phyloP scores from a whole-genome alignment of 2,888 invertebrate species.

The Tetheella fluctuosa region DNA sequence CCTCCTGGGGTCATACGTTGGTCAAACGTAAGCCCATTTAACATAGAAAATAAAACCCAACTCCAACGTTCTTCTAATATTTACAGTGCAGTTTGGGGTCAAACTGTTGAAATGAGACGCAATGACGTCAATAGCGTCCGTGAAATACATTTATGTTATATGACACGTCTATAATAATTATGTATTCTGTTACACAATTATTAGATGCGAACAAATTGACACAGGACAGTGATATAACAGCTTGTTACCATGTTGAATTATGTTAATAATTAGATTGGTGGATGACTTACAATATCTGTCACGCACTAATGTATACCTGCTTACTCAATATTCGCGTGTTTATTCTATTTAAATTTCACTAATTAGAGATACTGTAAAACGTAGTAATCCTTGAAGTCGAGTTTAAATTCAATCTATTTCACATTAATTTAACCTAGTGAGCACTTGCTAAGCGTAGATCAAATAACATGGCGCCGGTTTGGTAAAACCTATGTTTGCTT shows the following conservation, averaged over 20 bases:
- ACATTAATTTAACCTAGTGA: neutral
- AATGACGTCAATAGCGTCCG: conserved; percentile 52
- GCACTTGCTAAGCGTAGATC: neutral
- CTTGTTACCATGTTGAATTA: conserved; percentile 1
- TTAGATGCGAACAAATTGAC: conserved; percentile 1
- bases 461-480: neutral
- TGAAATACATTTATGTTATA: conserved; percentile 41
- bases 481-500: neutral
- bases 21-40: no score
- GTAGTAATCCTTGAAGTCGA: no score
- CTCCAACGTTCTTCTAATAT: neutral
- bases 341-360: neutral
- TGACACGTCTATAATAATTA: conserved; percentile 15
- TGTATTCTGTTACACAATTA: conserved; percentile 12
- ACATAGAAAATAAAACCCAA: neutral
- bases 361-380: no score
- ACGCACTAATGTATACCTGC: neutral
- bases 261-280: neutral
- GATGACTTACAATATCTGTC: neutral
- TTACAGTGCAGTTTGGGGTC: conserved; percentile 1
- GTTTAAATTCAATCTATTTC: neutral
- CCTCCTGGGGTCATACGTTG: no score
- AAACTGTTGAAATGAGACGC: conserved; percentile 11
- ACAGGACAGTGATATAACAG: conserved; percentile 1
- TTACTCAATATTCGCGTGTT: neutral